These are phyloP conservation scores for Coremacera marginata DNA, from an alignment of 2,888 invertebrate species.

Conservation along the genomic window DNA sequence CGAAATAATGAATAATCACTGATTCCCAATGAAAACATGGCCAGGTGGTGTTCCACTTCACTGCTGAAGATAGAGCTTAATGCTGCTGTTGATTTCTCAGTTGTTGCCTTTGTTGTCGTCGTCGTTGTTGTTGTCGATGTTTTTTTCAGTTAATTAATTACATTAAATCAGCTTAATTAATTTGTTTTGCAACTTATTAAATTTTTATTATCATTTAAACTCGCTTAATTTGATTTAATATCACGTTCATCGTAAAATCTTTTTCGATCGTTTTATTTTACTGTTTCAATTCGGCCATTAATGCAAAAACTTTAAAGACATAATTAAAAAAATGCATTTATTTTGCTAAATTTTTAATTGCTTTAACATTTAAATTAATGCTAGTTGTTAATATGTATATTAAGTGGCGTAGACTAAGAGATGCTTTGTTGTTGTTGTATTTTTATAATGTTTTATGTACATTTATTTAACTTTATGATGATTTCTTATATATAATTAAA, in stretches of 20 bases:
- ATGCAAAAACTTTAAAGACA: neutral
- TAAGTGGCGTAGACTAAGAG: constrained; percentile 13
- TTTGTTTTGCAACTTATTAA: constrained; percentile 22
- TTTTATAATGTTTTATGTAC: neutral
- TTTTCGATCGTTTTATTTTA: neutral
- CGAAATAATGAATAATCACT: neutral
- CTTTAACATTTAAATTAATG: neutral
- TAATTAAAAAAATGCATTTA: constrained; percentile 10
- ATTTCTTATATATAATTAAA: neutral
- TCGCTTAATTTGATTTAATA: neutral
- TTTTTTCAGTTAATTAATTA: neutral
- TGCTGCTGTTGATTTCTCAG: neutral
- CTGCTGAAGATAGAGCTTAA: neutral
- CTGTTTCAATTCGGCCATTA: neutral
- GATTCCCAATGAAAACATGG: neutral
- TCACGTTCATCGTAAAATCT: neutral
- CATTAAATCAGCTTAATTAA: constrained; percentile 17
- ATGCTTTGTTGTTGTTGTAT: constrained; percentile 11
- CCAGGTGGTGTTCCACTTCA: neutral
- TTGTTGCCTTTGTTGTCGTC: neutral
- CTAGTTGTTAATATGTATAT: constrained; percentile 22
- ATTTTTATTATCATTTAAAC: neutral
- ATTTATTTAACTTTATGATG: neutral
- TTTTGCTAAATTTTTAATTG: neutral
- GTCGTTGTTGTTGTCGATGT: neutral